Base-by-base conservation (phyloP, 2,888 invertebrate species). In the Dasypolia templi region DNA sequence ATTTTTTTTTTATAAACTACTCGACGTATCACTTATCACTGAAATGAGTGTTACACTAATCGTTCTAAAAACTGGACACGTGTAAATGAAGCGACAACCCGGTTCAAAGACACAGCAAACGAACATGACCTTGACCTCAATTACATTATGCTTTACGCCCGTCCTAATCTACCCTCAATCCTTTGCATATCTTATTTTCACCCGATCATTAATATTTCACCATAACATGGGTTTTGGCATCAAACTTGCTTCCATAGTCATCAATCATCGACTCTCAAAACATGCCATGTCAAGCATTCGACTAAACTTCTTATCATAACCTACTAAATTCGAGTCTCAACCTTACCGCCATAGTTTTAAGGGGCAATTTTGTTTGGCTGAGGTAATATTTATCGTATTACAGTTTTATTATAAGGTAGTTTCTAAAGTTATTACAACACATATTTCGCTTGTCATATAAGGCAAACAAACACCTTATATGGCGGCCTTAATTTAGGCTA, bases 191-290 rank as follows among this genome's bases (percentile, higher is more conserved):
- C n/a, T n/a, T n/a, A n/a, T n/a, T 75, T 72, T 62, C 58, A 70
- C 32, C 67, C 73, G 53, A 79, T 79, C 74, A 84, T 77, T 79
- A 72, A 82, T 74, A 82, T 82, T 72, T 78, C 46, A 67, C 69
- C 75, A 75, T 77, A 63, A 84, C 49, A 78, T 56, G 61, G 35
- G 61, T 58, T 61, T 63, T 69, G 58, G 61, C 77, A 82, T 82
- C 70, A 68, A 75, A 83, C 72, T 83, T 64, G 11, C 61, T 72
- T 58, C 61, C 69, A 55, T 51, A 22, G 64, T 74, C 81, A 86
- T 86, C 79, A 87, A 86, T 86, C 85, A 86, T 75, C n/a, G 29
- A 22, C 67, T 72, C 64, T 56, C 74, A 86, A 72, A 81, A 86
- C 82, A 79, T 46, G 66, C 63, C 14, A n/a, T n/a, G n/a, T n/a